phyloP scores from a whole-genome alignment of 2,797 vertebrate species.

The Chromobotia macracanthus region DNA sequence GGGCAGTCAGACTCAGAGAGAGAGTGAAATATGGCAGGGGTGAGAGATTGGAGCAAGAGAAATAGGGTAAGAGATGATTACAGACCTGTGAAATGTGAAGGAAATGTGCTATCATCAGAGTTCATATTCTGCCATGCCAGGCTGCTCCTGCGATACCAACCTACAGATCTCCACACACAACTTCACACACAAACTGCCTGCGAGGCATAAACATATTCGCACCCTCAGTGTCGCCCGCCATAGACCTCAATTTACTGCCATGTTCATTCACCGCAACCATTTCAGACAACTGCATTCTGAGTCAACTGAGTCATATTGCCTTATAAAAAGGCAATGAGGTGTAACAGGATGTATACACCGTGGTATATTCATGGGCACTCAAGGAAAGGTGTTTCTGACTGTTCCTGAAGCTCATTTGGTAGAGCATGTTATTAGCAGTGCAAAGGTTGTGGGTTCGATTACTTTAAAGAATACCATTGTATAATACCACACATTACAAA shows the following conservation, averaged over 20 bases:
- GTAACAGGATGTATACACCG: background rate
- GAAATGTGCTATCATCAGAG: slow-evolving; percentile 31
- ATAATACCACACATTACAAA: background rate
- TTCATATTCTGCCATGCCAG: slow-evolving; percentile 28
- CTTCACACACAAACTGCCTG: background rate
- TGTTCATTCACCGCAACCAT: background rate
- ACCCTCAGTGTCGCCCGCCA: background rate
- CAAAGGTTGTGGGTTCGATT: no score
- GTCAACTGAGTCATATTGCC: background rate
- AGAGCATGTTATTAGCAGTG: no score
- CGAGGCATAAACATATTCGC: background rate
- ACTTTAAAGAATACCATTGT: background rate
- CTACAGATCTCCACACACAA: background rate
- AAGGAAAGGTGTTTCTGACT: no score
- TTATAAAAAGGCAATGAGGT: background rate
- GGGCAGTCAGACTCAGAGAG: slow-evolving; percentile 10
- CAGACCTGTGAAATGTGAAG: slow-evolving; percentile 35
- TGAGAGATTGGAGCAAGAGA: slow-evolving; percentile 30
- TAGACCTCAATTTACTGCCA: background rate
- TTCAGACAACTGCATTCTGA: background rate
- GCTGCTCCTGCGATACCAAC: slow-evolving; percentile 18
- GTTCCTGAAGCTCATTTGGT: no score
- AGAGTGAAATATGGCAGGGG: slow-evolving; percentile 25
- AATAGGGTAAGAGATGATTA: slow-evolving; percentile 34
- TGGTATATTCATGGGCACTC: background rate